Percentiles rank a stretch among this genome's conserved stretches.
These are phyloP conservation scores for Smittia sp. DNA, from an alignment of 2,888 invertebrate species.

Conservation along the genomic window DNA sequence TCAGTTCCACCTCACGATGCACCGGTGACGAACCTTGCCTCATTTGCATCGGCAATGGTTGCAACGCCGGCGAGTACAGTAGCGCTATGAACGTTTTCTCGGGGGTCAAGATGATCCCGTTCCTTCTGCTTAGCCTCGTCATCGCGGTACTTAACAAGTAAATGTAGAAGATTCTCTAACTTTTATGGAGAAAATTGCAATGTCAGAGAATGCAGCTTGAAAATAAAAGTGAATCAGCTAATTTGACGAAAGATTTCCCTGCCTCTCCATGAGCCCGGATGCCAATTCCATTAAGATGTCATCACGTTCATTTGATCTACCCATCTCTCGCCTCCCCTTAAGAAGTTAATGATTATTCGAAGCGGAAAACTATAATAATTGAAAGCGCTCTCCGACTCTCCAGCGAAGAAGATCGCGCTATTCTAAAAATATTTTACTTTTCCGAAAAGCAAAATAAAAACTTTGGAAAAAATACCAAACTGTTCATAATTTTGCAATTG, in stretches of 20 bases:
- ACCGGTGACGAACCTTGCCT: not conserved
- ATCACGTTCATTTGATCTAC: conserved; percentile 42
- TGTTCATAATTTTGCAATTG: conserved; percentile 40
- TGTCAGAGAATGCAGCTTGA: not conserved
- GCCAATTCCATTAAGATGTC: conserved; percentile 36
- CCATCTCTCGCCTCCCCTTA: not conserved
- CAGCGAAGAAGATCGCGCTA: not conserved
- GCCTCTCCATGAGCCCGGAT: conserved; percentile 25
- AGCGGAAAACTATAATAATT: conserved; percentile 41
- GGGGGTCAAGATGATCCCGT: not conserved
- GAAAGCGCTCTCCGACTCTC: conserved; percentile 20
- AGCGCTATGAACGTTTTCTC: not conserved
- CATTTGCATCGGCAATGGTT: not conserved
- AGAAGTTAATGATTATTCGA: conserved; percentile 30
- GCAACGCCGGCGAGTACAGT: conserved; percentile 4
- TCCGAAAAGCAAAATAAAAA: not conserved
- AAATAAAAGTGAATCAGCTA: conserved; percentile 6
- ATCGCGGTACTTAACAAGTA: not conserved
- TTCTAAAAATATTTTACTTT: conserved; percentile 29
- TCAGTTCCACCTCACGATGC: not conserved
- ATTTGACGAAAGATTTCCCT: not conserved
- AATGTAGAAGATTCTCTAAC: not conserved
- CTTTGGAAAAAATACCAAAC: not conserved
- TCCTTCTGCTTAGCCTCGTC: not conserved
- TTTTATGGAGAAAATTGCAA: not conserved